A percentile compares a stretch with the other conserved stretches of the same genome.
Evolutionary conservation across 2,113 vertebrate species (phyloP).

Genomic region (Melanerpes aurifrons): DNA sequence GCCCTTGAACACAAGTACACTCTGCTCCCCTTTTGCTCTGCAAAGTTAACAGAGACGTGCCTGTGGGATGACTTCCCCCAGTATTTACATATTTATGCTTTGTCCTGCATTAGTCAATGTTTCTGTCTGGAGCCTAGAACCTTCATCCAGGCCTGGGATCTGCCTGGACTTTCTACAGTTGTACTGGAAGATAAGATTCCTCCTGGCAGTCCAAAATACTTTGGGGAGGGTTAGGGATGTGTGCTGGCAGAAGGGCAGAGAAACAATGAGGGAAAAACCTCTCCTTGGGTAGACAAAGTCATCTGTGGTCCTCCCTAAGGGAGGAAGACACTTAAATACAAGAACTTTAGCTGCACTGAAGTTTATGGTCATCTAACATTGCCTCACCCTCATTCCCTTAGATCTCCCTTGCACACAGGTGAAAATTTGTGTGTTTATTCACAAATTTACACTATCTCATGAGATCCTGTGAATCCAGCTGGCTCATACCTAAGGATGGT

Average conservation of each 20-base stretch:
- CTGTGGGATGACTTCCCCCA: not conserved
- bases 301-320: not conserved
- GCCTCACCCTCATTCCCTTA: not conserved
- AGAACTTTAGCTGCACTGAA: not conserved
- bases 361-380: not conserved
- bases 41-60: slow-evolving; percentile 24
- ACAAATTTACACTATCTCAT: not conserved
- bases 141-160: slow-evolving; percentile 52
- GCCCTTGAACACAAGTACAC: slow-evolving; percentile 3
- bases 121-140: slow-evolving; percentile 38
- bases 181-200: not conserved
- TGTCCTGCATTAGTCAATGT: slow-evolving; percentile 39
- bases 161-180: not conserved
- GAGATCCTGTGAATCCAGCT: not conserved
- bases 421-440: not conserved
- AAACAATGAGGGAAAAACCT: not conserved
- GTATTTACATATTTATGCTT: slow-evolving; percentile 55
- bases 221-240: not conserved
- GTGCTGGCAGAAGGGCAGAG: not conserved
- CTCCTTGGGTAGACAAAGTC: not conserved
- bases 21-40: slow-evolving; percentile 1
- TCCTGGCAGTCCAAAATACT: not conserved
- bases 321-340: not conserved
- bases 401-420: not conserved
- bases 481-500: not conserved